These are phyloP conservation scores for Mobula hypostoma DNA, from an alignment of 2,113 vertebrate species.

Conservation along the genomic window DNA sequence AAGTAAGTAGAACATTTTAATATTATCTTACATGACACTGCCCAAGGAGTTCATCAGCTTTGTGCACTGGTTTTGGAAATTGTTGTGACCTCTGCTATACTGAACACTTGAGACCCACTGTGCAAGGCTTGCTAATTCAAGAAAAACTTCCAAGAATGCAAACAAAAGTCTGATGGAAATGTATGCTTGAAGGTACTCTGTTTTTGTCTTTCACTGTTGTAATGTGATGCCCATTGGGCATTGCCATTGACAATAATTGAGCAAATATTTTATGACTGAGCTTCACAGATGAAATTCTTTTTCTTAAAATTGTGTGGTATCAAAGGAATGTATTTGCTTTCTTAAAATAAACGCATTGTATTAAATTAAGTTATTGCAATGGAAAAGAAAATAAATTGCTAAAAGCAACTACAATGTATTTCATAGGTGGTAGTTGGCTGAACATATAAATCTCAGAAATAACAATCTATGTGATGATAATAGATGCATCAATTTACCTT, in stretches of 20 bases:
- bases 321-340: background rate
- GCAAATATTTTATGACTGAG: background rate
- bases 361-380: slow-evolving; percentile 25
- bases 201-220: background rate
- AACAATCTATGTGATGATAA: slow-evolving; percentile 10
- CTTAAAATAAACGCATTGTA: background rate
- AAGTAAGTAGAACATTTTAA: background rate
- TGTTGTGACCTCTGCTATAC: background rate
- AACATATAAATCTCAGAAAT: too few species aligned
- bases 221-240: background rate
- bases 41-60: background rate
- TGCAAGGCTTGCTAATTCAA: background rate
- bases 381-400: background rate
- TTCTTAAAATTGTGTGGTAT: background rate
- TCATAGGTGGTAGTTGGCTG: background rate
- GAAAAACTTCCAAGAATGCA: background rate
- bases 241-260: background rate
- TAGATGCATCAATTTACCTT: background rate
- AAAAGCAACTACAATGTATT: background rate
- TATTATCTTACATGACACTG: background rate
- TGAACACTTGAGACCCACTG: background rate
- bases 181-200: background rate
- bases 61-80: background rate
- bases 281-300: background rate
- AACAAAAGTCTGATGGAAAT: background rate